phyloP scores from a whole-genome alignment of 2,888 invertebrate species.

The Microctonus hyperodae region DNA sequence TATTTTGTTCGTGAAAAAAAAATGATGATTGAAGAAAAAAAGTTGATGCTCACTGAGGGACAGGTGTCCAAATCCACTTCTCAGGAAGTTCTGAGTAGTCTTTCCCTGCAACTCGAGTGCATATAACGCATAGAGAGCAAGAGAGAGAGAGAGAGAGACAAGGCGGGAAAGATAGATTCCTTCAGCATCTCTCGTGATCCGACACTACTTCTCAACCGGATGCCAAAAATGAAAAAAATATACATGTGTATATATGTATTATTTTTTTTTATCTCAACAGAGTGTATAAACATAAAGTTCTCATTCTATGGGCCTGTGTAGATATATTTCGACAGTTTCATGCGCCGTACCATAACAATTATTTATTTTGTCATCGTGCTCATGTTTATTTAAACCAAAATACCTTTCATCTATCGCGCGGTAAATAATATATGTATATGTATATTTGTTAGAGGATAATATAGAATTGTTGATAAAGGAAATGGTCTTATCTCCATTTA shows the following conservation, averaged over 20 bases:
- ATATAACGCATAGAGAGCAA: constrained; percentile 5
- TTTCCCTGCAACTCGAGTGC: constrained; percentile 46
- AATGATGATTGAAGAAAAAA: not conserved
- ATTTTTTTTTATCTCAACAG: not conserved
- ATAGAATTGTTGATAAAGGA: not conserved
- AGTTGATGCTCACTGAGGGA: constrained; percentile 57
- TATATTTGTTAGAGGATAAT: not conserved
- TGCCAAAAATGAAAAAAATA: constrained; percentile 23
- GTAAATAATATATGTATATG: not conserved
- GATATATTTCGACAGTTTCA: constrained; percentile 4
- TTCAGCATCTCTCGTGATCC: constrained; percentile 19
- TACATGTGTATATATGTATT: too few relatives aligned
- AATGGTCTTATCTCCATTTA: not conserved
- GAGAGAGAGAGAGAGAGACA: not conserved
- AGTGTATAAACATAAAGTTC: not conserved
- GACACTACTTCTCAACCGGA: constrained; percentile 29
- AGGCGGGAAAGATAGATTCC: not conserved
- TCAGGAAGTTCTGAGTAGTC: constrained; percentile 55
- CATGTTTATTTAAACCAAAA: not conserved
- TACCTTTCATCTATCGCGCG: not conserved
- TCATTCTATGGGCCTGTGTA: not conserved
- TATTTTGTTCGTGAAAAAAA: not conserved
- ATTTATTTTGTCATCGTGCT: not conserved
- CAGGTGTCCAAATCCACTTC: constrained; percentile 62
- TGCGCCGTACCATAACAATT: not conserved